phyloP scores from a whole-genome alignment of 2,888 invertebrate species.

The Acholoe squamosa region DNA sequence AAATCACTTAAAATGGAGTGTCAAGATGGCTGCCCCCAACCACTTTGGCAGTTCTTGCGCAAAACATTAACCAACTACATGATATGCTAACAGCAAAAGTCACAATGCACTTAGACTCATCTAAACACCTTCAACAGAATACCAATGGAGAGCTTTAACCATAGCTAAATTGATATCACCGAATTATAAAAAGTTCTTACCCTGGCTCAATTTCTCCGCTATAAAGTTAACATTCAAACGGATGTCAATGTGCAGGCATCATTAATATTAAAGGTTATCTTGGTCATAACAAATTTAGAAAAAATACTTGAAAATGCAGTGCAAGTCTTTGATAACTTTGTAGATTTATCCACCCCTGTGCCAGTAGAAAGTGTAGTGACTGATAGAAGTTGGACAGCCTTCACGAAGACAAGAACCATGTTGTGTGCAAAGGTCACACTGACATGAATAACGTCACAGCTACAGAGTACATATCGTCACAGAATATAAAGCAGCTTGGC shows the following conservation, averaged over 20 bases:
- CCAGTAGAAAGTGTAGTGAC: background rate
- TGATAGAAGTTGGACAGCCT: background rate
- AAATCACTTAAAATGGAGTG: slow-evolving; percentile 40
- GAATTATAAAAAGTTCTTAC: slow-evolving; percentile 47
- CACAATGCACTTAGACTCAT: slow-evolving; percentile 27
- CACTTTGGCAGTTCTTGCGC: background rate
- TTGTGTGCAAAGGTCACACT: background rate
- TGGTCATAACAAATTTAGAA: slow-evolving; percentile 41
- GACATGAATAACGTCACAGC: background rate
- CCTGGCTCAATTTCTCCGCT: slow-evolving; percentile 39
- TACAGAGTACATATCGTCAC: background rate
- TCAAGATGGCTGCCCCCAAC: background rate
- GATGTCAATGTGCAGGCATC: slow-evolving; percentile 1
- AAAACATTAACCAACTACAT: slow-evolving; percentile 40
- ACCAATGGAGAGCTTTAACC: slow-evolving; percentile 23
- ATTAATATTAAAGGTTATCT: background rate
- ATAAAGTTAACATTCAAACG: slow-evolving; percentile 47
- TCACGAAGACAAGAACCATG: background rate
- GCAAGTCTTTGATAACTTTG: slow-evolving; percentile 38
- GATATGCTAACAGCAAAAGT: slow-evolving; percentile 56
- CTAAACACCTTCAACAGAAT: slow-evolving; percentile 35
- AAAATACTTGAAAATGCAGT: slow-evolving; percentile 47
- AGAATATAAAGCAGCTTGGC: background rate
- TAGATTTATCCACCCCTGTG: background rate
- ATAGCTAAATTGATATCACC: slow-evolving; percentile 47